Percentiles rank a stretch among this genome's conserved stretches.
These are phyloP conservation scores for Ypsolopha sequella DNA, from an alignment of 2,888 invertebrate species.

Conservation along the genomic window DNA sequence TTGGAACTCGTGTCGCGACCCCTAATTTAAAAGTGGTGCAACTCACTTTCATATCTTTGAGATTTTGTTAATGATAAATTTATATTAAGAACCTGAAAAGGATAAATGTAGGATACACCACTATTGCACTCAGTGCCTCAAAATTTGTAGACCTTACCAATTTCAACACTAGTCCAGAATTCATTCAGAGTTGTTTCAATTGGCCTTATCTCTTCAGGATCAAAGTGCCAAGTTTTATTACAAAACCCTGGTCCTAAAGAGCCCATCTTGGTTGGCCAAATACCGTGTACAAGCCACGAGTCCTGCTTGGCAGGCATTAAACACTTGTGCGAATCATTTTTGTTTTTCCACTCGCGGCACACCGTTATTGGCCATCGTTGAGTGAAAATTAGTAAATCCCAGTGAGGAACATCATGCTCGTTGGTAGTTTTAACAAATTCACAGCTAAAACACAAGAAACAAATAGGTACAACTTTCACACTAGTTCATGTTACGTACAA, in stretches of 20 bases:
- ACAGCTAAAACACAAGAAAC: constrained; percentile 15
- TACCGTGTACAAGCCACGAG: constrained; percentile 85
- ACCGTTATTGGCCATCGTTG: constrained; percentile 84
- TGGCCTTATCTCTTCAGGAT: constrained; percentile 68
- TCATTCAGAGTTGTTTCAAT: constrained; percentile 68
- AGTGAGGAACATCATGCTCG: constrained; percentile 41
- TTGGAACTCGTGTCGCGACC: too few species aligned
- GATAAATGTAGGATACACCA: too few species aligned
- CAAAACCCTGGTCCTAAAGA: constrained; percentile 79
- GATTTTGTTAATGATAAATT: too few species aligned
- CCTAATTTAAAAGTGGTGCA: too few species aligned
- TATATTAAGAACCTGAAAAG: too few species aligned
- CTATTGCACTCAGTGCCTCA: too few species aligned
- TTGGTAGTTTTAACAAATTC: constrained; percentile 1
- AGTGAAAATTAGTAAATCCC: constrained; percentile 84
- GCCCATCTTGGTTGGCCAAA: constrained; percentile 83
- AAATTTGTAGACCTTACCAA: constrained; percentile 32
- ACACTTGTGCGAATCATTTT: constrained; percentile 72
- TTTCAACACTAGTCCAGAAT: constrained; percentile 82
- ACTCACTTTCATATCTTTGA: too few species aligned
- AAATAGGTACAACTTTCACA: too few species aligned
- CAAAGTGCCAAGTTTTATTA: constrained; percentile 76
- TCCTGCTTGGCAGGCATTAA: constrained; percentile 65
- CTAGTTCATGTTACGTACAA: too few species aligned
- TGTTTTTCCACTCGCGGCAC: constrained; percentile 78